Conservation (phyloP, 1,140 invertebrate genomes). For the Papilio polytes region DNA sequence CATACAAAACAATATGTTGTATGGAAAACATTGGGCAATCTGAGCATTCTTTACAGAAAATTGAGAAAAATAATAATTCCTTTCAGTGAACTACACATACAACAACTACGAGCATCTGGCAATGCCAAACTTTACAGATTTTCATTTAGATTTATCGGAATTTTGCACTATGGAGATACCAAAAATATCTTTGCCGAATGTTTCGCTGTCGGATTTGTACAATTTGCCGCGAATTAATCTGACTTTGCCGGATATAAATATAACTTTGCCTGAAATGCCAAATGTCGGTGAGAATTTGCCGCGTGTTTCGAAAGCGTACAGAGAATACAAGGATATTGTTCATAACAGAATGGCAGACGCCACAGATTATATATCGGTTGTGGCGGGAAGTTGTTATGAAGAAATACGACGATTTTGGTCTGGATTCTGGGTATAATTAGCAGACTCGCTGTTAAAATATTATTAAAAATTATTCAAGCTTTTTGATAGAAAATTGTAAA, state of each 20-base stretch:
- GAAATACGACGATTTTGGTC: too few species aligned
- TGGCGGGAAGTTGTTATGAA: constrained; percentile 66
- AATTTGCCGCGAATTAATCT: constrained; percentile 53
- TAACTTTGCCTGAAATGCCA: constrained; percentile 66
- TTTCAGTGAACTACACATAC: constrained; percentile 81
- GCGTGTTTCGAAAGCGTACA: constrained; percentile 70
- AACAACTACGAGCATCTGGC: constrained; percentile 77
- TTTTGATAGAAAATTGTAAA: background rate
- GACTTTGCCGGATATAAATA: constrained; percentile 68
- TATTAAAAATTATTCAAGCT: background rate
- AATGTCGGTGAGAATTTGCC: constrained; percentile 55
- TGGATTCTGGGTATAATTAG: constrained; percentile 65
- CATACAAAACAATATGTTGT: too few species aligned
- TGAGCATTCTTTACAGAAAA: background rate
- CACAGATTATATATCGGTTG: constrained; percentile 67
- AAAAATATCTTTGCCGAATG: constrained; percentile 61
- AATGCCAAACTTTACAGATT: constrained; percentile 76
- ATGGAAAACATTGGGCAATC: background rate
- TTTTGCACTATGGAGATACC: constrained; percentile 59
- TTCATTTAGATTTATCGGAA: constrained; percentile 66
- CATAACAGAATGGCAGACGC: constrained; percentile 72
- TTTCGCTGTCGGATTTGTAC: constrained; percentile 56
- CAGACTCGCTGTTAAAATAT: constrained; percentile 9
- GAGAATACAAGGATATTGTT: constrained; percentile 74
- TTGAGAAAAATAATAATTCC: constrained; percentile 47